Evolutionary conservation across 2,888 invertebrate genomes (phyloP).

Genomic region (Agrochola lychnidis): DNA sequence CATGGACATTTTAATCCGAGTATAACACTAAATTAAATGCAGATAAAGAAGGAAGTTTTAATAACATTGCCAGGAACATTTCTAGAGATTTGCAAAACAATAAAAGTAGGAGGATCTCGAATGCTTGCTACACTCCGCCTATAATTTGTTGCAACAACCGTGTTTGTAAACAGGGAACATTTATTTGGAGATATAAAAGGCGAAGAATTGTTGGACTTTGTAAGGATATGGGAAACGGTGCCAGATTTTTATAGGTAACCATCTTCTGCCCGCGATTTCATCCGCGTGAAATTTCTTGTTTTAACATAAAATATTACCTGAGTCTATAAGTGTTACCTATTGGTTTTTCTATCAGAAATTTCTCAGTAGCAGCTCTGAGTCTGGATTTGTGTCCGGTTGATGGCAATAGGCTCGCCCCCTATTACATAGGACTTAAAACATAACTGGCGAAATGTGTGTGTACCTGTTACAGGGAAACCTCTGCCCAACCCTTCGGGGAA

Average conservation of each 20-base stretch:
- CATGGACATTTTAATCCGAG: conserved; percentile 56
- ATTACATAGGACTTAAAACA: no score
- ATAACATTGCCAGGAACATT: conserved; percentile 69
- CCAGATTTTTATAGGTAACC: conserved; percentile 3
- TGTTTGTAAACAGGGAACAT: conserved; percentile 66
- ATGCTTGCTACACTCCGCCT: conserved; percentile 68
- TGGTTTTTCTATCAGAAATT: no score
- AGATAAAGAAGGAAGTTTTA: conserved; percentile 65
- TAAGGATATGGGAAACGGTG: neutral
- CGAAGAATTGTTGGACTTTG: conserved; percentile 7
- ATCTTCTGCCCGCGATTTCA: no score
- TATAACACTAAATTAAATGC: conserved; percentile 68
- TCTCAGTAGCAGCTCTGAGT: no score
- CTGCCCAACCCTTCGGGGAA: no score
- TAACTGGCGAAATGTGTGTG: no score
- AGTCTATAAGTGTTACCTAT: no score
- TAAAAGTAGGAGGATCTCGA: conserved; percentile 74
- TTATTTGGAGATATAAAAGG: conserved; percentile 63
- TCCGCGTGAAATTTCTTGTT: no score
- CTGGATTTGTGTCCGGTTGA: no score
- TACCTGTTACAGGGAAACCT: no score
- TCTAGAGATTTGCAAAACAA: conserved; percentile 63
- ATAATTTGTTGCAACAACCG: conserved; percentile 76
- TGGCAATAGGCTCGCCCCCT: no score
- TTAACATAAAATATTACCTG: no score